These are phyloP conservation scores for Oceanodroma leucorhoa DNA, from an alignment of 2,797 vertebrate genomes.

Conservation along the genomic window DNA sequence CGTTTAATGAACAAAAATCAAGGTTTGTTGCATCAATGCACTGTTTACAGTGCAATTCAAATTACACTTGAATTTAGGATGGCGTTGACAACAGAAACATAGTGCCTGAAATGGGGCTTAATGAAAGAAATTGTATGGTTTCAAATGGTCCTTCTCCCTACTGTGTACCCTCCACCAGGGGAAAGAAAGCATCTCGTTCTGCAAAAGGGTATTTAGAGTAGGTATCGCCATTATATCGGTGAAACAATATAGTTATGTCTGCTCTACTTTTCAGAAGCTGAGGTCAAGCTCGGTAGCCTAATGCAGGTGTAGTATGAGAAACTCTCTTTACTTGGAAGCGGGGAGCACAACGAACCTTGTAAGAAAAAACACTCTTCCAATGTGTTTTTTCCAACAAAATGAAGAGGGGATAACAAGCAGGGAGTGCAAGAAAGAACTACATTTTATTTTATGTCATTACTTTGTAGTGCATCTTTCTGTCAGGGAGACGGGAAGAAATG, in stretches of 20 bases:
- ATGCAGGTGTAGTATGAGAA: background rate
- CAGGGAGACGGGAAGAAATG: background rate
- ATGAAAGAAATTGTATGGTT: accelerated
- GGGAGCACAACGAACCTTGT: background rate
- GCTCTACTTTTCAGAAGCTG: background rate
- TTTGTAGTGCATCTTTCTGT: background rate
- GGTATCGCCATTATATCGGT: background rate
- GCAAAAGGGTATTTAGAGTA: background rate
- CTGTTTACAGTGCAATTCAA: no score
- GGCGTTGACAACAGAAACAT: background rate
- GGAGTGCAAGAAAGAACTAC: background rate
- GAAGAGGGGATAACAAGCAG: background rate
- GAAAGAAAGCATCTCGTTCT: background rate
- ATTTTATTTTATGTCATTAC: background rate
- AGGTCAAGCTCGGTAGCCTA: background rate
- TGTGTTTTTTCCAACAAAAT: no score
- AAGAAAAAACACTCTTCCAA: background rate
- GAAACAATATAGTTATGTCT: background rate
- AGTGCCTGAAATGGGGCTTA: background rate
- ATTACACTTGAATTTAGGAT: background rate
- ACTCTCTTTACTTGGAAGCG: background rate
- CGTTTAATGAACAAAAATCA: background rate
- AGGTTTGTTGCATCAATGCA: background rate
- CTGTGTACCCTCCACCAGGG: background rate
- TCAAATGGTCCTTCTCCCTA: background rate